Base-by-base conservation (phyloP, 1,140 invertebrate genomes). In the Heliconius melpomene region DNA sequence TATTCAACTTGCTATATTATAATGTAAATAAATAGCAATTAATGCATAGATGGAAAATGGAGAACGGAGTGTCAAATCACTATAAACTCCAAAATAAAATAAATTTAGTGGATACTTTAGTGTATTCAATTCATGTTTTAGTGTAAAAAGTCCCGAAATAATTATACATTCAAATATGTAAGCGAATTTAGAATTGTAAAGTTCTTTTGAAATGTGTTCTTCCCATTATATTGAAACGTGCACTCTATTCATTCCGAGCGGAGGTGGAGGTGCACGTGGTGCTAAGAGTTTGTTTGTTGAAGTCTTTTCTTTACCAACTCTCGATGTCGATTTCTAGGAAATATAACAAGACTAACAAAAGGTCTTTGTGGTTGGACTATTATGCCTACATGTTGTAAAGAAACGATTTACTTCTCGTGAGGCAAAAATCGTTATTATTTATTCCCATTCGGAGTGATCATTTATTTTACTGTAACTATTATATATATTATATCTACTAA, bases 291-390 rank as follows among this genome's bases (percentile, higher is more conserved):
- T 66, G 54, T 82, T 86, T 83, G 85, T 86, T 86, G 83, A 86
- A 82, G 83, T 86, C 85, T 86, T 86, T 86, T 84, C 83, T 86
- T 82, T 79, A 82, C 72, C 23, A 13, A 75, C 60, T 75, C 50
- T 32, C 52, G 72, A 74, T 50, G 73, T 32, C 54, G 74, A 79
- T 82, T 80, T 79, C 79, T 71, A 73, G 72, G 78, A 84, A 84
- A 73, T 40, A 74, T 79, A 72, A 75, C 74, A 5, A 46, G 9
- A 11, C 77, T 2, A 66, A 66, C 60, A 66, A 66, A 66, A 66
- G 60, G 60, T n/a, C 60, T 66, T 66, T 66, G 26, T 66, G 60
- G 60, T 16, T 16, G 26, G 50, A 20, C 50, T 20, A 52, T 52
- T 52, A 52, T 29, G 26, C 3, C 11, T 66, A 29, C 26, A 66